Percentiles rank a stretch among this genome's conserved stretches.
Evolutionary conservation across 2,113 vertebrate genomes (phyloP).

Genomic region (Gymnorhina tibicen): DNA sequence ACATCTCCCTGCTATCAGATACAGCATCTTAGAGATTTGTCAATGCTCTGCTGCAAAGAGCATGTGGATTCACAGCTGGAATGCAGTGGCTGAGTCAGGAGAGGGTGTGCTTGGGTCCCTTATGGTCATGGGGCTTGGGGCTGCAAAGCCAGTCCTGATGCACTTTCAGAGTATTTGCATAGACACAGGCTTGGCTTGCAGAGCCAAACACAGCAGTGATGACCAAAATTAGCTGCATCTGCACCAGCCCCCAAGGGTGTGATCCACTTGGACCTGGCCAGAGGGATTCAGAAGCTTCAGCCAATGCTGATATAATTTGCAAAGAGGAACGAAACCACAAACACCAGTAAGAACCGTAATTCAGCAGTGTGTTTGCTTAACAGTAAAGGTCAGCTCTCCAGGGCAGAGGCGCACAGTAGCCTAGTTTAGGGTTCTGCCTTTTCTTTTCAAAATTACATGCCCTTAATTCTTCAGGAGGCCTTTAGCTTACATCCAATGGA

Average conservation of each 20-base stretch:
- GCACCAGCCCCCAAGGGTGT: neutral
- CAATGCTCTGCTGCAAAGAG: neutral
- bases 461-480: neutral
- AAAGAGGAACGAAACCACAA: neutral
- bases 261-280: neutral
- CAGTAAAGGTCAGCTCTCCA: neutral
- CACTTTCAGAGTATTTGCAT: neutral
- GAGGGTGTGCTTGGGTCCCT: neutral
- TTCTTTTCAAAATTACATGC: neutral
- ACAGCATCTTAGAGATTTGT: neutral
- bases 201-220: neutral
- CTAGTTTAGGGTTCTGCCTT: neutral
- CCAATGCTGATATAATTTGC: neutral
- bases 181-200: neutral
- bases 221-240: neutral
- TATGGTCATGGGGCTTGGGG: neutral
- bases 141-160: neutral
- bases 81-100: neutral
- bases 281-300: neutral
- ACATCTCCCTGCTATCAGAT: neutral
- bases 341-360: neutral
- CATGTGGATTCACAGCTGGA: neutral
- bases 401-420: neutral
- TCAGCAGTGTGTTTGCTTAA: neutral
- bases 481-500: neutral